phyloP scores from a whole-genome alignment of 1,140 invertebrate genomes.

The Lepidurus couesii region DNA sequence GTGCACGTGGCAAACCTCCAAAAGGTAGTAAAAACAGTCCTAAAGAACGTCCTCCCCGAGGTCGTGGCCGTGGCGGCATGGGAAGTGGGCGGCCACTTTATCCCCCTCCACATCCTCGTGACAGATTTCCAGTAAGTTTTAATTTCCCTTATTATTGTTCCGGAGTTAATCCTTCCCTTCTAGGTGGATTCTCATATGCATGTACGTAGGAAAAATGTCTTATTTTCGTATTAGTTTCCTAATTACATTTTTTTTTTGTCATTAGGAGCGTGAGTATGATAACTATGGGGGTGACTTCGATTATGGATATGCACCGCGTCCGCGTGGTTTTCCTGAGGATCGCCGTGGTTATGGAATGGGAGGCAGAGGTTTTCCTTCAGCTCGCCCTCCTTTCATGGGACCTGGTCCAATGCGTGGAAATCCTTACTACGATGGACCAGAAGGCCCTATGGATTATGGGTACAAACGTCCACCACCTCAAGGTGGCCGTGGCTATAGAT shows the following conservation, averaged over 20 bases:
- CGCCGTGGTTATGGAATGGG: not conserved
- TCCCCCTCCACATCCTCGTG: constrained; percentile 63
- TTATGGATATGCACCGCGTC: not conserved
- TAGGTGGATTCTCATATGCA: not conserved
- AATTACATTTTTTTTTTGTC: not conserved
- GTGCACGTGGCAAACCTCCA: not conserved
- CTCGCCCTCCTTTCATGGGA: not conserved
- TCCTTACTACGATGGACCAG: not conserved
- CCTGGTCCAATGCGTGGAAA: not conserved
- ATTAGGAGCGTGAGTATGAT: not conserved
- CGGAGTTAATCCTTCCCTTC: too few relatives aligned
- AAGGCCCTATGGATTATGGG: not conserved
- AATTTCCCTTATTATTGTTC: not conserved
- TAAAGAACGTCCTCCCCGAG: constrained; percentile 55
- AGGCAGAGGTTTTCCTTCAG: not conserved
- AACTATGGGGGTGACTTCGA: not conserved
- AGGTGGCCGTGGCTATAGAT: not conserved
- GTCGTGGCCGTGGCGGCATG: constrained; percentile 57
- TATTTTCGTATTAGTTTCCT: not conserved
- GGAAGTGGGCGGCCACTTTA: constrained; percentile 77
- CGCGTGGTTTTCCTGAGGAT: not conserved
- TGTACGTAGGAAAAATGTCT: not conserved
- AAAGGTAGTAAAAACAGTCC: constrained; percentile 52
- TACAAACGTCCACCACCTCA: not conserved
- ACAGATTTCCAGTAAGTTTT: constrained; percentile 2